A percentile compares a stretch with the other conserved stretches of the same genome.
phyloP scores from a whole-genome alignment of 2,113 vertebrate species.

The Noctilio leporinus region DNA sequence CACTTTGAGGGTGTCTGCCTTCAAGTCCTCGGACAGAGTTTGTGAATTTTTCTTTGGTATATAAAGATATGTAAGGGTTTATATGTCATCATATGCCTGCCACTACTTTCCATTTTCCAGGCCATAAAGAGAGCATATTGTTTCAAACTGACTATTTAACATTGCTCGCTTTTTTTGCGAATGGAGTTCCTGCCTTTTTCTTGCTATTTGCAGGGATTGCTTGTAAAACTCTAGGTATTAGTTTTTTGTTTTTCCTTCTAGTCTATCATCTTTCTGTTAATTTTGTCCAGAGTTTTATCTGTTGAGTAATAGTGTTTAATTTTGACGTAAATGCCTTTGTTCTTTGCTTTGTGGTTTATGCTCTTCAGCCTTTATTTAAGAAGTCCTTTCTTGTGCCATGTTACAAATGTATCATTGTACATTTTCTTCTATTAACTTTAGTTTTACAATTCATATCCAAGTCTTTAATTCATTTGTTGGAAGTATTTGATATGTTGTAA shows the following conservation, averaged over 20 bases:
- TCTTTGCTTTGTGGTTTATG: neutral
- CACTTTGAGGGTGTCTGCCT: neutral
- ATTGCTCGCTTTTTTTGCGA: neutral
- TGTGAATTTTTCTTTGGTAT: neutral
- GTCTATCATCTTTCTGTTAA: neutral
- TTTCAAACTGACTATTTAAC: neutral
- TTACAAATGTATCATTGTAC: neutral
- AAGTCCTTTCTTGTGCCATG: neutral
- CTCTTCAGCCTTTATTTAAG: neutral
- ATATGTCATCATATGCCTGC: neutral
- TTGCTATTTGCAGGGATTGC: neutral
- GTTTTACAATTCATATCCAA: neutral
- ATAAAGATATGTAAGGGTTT: neutral
- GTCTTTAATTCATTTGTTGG: neutral
- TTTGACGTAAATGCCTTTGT: neutral
- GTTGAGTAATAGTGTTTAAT: neutral
- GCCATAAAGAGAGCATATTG: neutral
- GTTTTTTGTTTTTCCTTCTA: neutral
- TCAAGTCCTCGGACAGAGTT: neutral
- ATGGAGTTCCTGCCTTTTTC: neutral
- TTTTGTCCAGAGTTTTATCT: neutral
- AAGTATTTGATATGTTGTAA: neutral
- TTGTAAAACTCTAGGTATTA: neutral
- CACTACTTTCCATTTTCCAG: neutral
- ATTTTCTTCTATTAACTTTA: neutral